Base-by-base conservation (phyloP, 2,797 vertebrate species). In the Dromococcyx pavoninus region DNA sequence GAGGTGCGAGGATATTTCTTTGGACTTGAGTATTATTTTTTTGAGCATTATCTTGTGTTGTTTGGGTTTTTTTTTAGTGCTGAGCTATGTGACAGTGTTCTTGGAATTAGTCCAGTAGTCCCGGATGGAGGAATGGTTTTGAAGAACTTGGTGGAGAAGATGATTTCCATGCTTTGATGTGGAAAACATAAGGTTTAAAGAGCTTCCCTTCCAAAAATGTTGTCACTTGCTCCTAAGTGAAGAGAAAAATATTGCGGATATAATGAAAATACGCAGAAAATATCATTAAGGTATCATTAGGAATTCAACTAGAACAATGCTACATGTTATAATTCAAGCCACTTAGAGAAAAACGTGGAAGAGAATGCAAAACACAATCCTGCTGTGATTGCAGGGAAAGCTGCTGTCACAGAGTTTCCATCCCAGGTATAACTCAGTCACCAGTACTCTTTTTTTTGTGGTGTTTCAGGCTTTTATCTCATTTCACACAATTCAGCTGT, bases 381-480 rank as follows among this genome's bases (percentile, higher is more conserved):
- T 94, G 93, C 96, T 97, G 97, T 91, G 96, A 96, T 94, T 1
- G 37, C 76, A 81, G 91, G 82, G 91, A 91, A 95, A 88, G 86
- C 90, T 95, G 70, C 92, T 96, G 76, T 93, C 89, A 71, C 83
- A 89, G 79, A 89, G 86, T 94, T 97, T 96, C 94, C 81, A 88
- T 93, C 89, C 69, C 91, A 93, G 74, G 83, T 96, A 93, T 80
- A 94, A 89, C 87, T 87, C 88, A 89, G 81, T 72, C 48, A 35
- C 86, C 61, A 71, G 48, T 84, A 57, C 58, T 64, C 35, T 74
- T 17, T 73, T 53, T 88, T 92, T 85, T 43, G 30, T 80, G 51
- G 54, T 53, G 53, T 88, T 84, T 81, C n/a, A 61, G 93, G 71
- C 80, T 94, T 96, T 95, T 89, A 95, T 96, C 94, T 94, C 27